phyloP scores from a whole-genome alignment of 2,888 invertebrate species.

The Caenorhabditis wallacei region DNA sequence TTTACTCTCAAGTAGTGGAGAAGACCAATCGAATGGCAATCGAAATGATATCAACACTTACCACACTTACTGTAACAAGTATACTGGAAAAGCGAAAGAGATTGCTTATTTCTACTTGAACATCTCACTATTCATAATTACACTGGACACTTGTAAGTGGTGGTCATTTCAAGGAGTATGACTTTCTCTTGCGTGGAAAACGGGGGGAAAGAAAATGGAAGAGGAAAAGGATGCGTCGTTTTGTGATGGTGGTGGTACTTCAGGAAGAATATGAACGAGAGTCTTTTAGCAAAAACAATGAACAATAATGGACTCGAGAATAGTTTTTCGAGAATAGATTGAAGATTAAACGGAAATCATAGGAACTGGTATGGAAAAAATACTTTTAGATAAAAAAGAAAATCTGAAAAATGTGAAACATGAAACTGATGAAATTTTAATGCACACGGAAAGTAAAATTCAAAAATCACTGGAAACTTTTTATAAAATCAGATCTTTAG shows the following conservation, averaged over 20 bases:
- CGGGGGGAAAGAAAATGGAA: conserved; percentile 21
- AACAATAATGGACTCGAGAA: conserved; percentile 47
- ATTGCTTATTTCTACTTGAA: conserved; percentile 39
- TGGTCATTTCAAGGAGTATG: conserved; percentile 58
- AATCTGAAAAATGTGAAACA: background rate
- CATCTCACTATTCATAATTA: conserved; percentile 45
- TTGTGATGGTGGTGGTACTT: conserved; percentile 35
- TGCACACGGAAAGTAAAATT: background rate
- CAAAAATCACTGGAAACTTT: no score
- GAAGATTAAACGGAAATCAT: conserved; percentile 23
- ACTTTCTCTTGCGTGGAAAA: conserved; percentile 43
- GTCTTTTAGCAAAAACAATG: conserved; percentile 31
- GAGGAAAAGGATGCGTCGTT: conserved; percentile 36
- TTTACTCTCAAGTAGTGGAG: conserved; percentile 35
- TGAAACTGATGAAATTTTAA: conserved; percentile 9
- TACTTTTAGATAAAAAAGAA: background rate
- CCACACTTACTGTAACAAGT: conserved; percentile 33
- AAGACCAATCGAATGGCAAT: background rate
- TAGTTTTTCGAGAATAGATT: conserved; percentile 20
- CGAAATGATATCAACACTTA: conserved; percentile 40
- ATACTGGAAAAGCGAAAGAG: conserved; percentile 22
- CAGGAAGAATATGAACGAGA: conserved; percentile 24
- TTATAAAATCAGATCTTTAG: no score
- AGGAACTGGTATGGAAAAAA: no score
- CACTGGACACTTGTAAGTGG: conserved; percentile 55